Evolutionary conservation across 2,113 vertebrate genomes (phyloP), one percentile per base, ranked within the genome.

Genomic region (Myocastor coypus): DNA sequence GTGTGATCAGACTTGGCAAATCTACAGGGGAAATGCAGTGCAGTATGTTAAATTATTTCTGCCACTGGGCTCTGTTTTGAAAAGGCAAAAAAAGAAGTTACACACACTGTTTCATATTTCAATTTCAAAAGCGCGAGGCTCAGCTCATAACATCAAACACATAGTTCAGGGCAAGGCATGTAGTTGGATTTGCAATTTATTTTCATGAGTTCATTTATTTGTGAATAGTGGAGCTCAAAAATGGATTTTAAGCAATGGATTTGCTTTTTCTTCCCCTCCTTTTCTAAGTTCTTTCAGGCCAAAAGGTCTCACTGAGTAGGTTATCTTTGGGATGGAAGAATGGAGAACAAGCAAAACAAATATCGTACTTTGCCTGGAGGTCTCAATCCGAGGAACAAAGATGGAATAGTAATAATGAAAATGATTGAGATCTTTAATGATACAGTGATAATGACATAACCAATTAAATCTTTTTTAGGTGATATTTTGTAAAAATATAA

Each of bases 11-110:
- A 92, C 87, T 75, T 95, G 93, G 95, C 91, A 57, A 78, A 52
- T 69, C 1, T 80, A 82, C 59, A 61, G 50, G 30, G 90, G 93
- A 94, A 96, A 96, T 26, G 69, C 66, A 84, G 8, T 50, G 40
- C 17, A 61, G 28, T 85, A 19, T 87, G 92, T 96, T 87, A 89
- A 94, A 93, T 90, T 95, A 96, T 93, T 95, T 96, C 91, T 90
- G 83, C 46, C 93, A 95, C 94, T 4, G 28, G 22, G 69, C 32
- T 94, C 73, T 89, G 80, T 93, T 73, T 96, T 95, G 92, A 94
- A 96, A 92, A 87, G 71, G 81, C 46, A 81, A 81, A 87, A 95
- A 83, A 88, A 80, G n/a, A n/a, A 83, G 97, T 89, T 28, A 52
- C 59, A 87, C n/a, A 78, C 71, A 63, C 7, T 93, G 89, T 92